Evolutionary conservation across 2,888 invertebrate species (phyloP).

Genomic region (Aricia artaxerxes): DNA sequence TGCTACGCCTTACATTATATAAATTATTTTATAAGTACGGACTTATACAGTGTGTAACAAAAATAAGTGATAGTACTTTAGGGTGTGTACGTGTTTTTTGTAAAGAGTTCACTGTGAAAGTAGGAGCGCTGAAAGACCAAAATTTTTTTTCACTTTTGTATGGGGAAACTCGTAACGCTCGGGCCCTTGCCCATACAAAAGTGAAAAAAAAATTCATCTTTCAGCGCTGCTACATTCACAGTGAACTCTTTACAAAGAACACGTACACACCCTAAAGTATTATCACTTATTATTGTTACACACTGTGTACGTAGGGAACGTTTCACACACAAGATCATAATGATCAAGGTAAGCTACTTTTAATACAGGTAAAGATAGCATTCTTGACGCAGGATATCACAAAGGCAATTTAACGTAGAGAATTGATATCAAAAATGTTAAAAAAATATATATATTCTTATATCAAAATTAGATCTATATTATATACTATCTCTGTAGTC

Average conservation of each 20-base stretch:
- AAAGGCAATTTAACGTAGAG: background rate
- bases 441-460: background rate
- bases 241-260: too few relatives aligned
- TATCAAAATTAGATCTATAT: background rate
- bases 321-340: background rate
- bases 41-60: background rate
- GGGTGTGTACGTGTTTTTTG: too few relatives aligned
- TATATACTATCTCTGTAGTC: background rate
- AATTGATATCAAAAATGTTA: background rate
- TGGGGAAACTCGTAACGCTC: too few relatives aligned
- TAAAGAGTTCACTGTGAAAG: too few relatives aligned
- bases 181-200: too few relatives aligned
- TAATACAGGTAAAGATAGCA: background rate
- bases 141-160: too few relatives aligned
- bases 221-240: too few relatives aligned
- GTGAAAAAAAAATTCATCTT: too few relatives aligned
- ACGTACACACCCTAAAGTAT: too few relatives aligned
- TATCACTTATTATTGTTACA: too few relatives aligned
- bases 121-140: too few relatives aligned
- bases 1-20: background rate
- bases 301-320: background rate
- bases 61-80: background rate
- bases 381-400: too few relatives aligned
- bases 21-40: background rate
- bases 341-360: background rate